These are phyloP conservation scores for Autographa gamma DNA, from an alignment of 2,888 invertebrate species.

Conservation along the genomic window DNA sequence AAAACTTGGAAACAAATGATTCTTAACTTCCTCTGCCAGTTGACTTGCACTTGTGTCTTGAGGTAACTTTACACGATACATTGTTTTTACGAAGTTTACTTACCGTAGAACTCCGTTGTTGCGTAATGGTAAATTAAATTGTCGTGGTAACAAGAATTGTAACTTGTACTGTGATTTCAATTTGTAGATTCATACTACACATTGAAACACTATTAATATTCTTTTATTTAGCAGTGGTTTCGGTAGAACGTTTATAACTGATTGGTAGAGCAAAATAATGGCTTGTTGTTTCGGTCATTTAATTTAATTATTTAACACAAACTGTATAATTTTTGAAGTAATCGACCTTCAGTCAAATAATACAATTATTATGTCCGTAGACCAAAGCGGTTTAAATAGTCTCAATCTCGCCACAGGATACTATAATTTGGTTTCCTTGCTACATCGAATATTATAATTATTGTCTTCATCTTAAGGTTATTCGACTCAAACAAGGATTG, in stretches of 20 bases:
- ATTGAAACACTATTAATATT: no score
- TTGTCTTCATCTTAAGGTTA: background rate
- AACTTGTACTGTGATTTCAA: no score
- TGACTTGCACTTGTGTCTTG: conserved; percentile 35
- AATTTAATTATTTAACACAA: no score
- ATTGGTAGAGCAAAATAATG: no score
- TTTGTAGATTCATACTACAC: no score
- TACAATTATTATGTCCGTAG: no score
- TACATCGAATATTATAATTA: background rate
- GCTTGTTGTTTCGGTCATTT: no score
- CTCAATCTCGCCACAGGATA: background rate
- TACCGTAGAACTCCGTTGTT: background rate
- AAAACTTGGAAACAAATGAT: conserved; percentile 44
- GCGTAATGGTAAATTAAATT: background rate
- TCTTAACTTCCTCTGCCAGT: conserved; percentile 35
- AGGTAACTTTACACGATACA: conserved; percentile 35
- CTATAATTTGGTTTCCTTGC: background rate
- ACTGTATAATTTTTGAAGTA: no score
- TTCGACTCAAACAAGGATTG: background rate
- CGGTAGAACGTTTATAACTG: no score
- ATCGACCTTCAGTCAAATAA: no score
- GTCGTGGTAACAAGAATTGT: background rate
- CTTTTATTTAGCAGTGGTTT: no score
- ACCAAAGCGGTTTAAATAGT: background rate
- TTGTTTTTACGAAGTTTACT: conserved; percentile 29